Conservation (phyloP, 2,888 invertebrate species). For the Eupithecia vulgata region DNA sequence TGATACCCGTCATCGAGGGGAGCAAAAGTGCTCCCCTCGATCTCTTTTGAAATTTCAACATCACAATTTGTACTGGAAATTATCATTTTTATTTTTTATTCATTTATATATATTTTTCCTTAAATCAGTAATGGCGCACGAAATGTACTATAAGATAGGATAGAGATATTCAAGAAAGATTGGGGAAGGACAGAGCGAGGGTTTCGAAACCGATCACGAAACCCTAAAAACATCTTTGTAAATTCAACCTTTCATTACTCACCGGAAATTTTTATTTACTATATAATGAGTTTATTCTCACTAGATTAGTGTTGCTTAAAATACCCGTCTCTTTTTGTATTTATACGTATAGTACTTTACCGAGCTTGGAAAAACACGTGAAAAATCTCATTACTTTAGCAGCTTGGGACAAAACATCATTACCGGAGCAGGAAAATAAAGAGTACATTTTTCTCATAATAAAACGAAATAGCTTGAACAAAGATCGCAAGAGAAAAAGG, state of each 20-base stretch:
- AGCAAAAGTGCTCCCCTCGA: too few relatives aligned
- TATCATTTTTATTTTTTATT: too few relatives aligned
- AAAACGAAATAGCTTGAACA: conserved; percentile 1
- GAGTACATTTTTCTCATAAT: conserved; percentile 2
- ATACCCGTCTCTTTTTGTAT: background rate
- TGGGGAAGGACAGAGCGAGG: too few relatives aligned
- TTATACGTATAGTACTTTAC: background rate
- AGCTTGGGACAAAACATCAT: background rate
- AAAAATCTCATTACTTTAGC: conserved; percentile 5
- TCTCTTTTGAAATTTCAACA: too few relatives aligned
- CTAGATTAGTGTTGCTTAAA: background rate
- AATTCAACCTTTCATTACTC: background rate
- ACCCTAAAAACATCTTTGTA: too few relatives aligned
- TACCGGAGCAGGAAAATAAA: conserved; percentile 4
- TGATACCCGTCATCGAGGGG: too few relatives aligned
- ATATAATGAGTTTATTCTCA: background rate
- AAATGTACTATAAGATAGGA: too few relatives aligned
- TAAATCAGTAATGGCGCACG: too few relatives aligned
- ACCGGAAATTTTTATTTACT: background rate
- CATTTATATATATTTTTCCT: too few relatives aligned
- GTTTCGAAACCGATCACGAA: too few relatives aligned
- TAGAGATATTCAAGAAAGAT: too few relatives aligned
- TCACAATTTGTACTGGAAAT: too few relatives aligned
- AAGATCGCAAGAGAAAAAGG: background rate
- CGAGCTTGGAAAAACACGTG: conserved; percentile 8